These are phyloP conservation scores for Tribolium madens DNA, from an alignment of 1,140 invertebrate genomes.

Conservation along the genomic window DNA sequence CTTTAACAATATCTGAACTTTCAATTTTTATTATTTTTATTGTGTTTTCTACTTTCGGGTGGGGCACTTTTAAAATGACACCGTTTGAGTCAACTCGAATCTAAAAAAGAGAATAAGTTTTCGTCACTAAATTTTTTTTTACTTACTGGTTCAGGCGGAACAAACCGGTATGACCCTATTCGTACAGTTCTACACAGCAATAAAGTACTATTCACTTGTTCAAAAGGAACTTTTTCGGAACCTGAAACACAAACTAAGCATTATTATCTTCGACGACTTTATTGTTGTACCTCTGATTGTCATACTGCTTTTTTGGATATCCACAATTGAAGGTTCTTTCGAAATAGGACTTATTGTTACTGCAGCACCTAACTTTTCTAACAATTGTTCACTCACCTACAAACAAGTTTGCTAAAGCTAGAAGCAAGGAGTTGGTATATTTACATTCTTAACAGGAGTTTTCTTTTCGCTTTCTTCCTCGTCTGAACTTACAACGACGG, in stretches of 20 bases:
- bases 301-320: constrained; percentile 55
- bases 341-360: constrained; percentile 58
- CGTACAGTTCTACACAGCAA: constrained; percentile 78
- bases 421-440: neutral
- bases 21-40: constrained; percentile 74
- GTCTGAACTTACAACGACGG: constrained; percentile 76
- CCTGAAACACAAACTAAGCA: constrained; percentile 11
- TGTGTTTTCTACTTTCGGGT: constrained; percentile 71
- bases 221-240: neutral
- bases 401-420: constrained; percentile 3
- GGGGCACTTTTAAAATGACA: constrained; percentile 76
- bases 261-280: neutral
- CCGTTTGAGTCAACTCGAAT: constrained; percentile 74
- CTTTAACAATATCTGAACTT: constrained; percentile 76
- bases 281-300: neutral
- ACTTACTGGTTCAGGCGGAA: constrained; percentile 74
- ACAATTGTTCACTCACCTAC: constrained; percentile 54
- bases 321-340: constrained; percentile 59
- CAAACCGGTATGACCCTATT: constrained; percentile 83
- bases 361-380: constrained; percentile 55
- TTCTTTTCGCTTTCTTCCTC: constrained; percentile 68
- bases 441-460: constrained; percentile 47
- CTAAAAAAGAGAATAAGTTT: constrained; percentile 59
- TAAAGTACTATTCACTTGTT: constrained; percentile 23
- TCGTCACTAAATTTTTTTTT: neutral